phyloP scores from a whole-genome alignment of 2,888 invertebrate species.

The Spatulosminthurus flaviceps region DNA sequence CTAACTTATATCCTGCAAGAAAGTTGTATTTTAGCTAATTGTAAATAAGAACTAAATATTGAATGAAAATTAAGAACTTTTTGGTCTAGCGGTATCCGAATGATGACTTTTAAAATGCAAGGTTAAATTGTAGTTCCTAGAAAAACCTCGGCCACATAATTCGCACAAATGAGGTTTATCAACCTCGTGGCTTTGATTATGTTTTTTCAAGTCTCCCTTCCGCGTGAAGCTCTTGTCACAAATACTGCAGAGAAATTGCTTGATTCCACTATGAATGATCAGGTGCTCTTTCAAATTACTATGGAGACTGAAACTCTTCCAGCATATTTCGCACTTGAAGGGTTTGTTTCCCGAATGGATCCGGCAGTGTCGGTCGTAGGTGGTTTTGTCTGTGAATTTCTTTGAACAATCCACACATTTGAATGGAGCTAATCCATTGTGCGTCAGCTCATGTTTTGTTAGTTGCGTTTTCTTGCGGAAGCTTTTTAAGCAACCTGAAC shows the following conservation, averaged over 20 bases:
- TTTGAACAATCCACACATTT: background rate
- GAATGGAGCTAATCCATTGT: slow-evolving; percentile 2
- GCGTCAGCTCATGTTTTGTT: background rate
- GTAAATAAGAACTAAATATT: too few species aligned
- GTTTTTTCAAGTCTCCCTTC: slow-evolving; percentile 32
- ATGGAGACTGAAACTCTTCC: slow-evolving; percentile 9
- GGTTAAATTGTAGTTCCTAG: slow-evolving; percentile 18
- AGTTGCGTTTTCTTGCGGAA: background rate
- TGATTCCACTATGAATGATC: slow-evolving; percentile 14
- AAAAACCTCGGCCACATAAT: slow-evolving; percentile 15
- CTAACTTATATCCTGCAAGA: too few species aligned
- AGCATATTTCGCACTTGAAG: slow-evolving; percentile 20
- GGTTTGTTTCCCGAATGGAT: background rate
- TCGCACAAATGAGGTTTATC: slow-evolving; percentile 25
- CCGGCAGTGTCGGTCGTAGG: background rate
- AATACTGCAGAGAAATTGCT: slow-evolving; percentile 7
- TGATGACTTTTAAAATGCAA: slow-evolving; percentile 23
- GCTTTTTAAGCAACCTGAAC: background rate
- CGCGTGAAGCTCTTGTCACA: slow-evolving; percentile 22
- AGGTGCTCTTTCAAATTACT: slow-evolving; percentile 23
- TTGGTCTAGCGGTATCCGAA: too few species aligned
- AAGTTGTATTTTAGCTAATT: too few species aligned
- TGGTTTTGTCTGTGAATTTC: background rate
- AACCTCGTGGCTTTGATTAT: slow-evolving; percentile 30
- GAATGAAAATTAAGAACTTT: too few species aligned